Base-by-base conservation (phyloP, 1,140 invertebrate species). In the Meloidogyne hapla region DNA sequence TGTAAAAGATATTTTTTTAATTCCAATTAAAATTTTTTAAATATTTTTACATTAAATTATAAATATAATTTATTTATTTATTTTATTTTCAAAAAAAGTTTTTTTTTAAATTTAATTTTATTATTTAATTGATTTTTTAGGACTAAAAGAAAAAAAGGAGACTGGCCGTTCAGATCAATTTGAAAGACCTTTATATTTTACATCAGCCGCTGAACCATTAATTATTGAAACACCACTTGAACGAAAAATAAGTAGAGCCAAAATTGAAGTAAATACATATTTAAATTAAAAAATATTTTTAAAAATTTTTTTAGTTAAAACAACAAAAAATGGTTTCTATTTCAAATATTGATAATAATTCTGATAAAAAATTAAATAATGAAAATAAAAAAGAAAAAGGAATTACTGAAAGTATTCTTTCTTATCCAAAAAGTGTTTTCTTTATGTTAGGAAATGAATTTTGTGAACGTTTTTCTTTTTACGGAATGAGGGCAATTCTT, bases 361-460 rank as follows among this genome's bases (percentile, higher is more conserved):
- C 33, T 70, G 38, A 33, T 23, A 28, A 72, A 68, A 65, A 74
- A 74, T 5, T 9, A 18, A 72, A 72, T 72, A 33, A 66, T 33
- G 26, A 63, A 69, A 64, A 48, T 25, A 15, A 8, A 25, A 13
- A 79, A 18, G 74, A 75, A 48, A 65, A 81, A 64, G 79, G 78
- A 42, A 38, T 81, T 25, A 45, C 80, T 40, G 68, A 40, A 23
- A 77, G 78, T 69, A 26, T 81, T 1, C 72, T 75, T 26, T 69
- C 23, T 13, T 86, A 87, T 69, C 94, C 95, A 0, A 93, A 92
- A 85, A 91, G 93, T 3, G 92, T 96, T n/a, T 94, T 93, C 84
- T 95, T 96, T 88, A 97, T 98, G 83, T 90, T 98, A 75, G 92
- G 91, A 83, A 96, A 94, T 91, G 95, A 98, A 88, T 95, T 97